Base-by-base conservation (phyloP, 2,797 vertebrate species). In the Arctocebus calabarensis region DNA sequence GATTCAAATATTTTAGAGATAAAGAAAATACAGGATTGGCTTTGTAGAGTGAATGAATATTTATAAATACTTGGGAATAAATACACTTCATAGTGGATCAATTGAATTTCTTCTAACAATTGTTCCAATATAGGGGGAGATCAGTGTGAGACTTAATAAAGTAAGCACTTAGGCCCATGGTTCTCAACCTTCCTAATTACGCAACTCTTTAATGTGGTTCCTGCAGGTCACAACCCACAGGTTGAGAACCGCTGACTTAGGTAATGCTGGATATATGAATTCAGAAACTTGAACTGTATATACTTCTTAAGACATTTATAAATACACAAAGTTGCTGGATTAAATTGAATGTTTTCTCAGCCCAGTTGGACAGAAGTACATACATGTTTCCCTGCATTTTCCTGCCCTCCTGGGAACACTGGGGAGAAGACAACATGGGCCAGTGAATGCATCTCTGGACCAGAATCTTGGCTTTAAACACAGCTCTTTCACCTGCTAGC, bases 1-100 rank as follows among this genome's bases (percentile, higher is more conserved):
- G 22, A 90, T 90, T 90, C 90, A 90, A 71, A 16, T 23, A 52
- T 86, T 82, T 96, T 87, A 57, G 61, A 86, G 90, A 71, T 62
- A 20, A 92, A 88, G 43, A 88, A 17, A 93, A 37, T 57, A 52
- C 1, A 32, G 32, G 40, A 87, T 64, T 55, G n/a, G 17, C 77
- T 40, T 83, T 73, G 77, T 22, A 71, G 48, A 86, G 81, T 17
- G 68, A 55, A 86, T 14, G 17, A 71, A 75, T 29, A 1, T 13
- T 73, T 70, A 1, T 22, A 87, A 89, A 34, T 23, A n/a, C 64
- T 17, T 93, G 29, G 59, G 22, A 13, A 78, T 83, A 87, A 73
- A 86, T 64, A 70, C 1, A 77, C 25, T 78, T 90, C 45, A 61
- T 13, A 59, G 10, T 34, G 40, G 40, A 19, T 59, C 45, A 90